Base-by-base conservation (phyloP, 2,888 invertebrate species). In the Orthosia gracilis region DNA sequence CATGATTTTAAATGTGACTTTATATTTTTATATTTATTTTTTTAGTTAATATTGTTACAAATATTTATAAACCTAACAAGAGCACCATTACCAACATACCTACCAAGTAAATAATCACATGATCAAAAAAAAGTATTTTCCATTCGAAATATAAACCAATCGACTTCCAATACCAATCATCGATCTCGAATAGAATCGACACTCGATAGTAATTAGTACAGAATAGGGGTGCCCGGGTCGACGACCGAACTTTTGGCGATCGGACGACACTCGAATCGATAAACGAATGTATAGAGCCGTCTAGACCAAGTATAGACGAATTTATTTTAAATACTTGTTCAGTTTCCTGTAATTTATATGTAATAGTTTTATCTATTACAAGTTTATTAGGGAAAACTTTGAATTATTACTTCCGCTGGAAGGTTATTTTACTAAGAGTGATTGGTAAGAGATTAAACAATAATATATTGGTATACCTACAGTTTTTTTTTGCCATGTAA, bases 141-240 rank as follows among this genome's bases (percentile, higher is more conserved):
- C 11, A 23, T 17, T n/a, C 15, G 61, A 54, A 66, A 61, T 47
- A 62, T 54, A 54, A 57, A 45, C 5, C 18, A 55, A 70, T 70
- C n/a, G 67, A 57, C 12, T 67, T 61, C 18, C 40, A 80, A 71
- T 26, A 71, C n/a, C 52, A 69, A 73, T 72, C 9, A 50, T 13
- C n/a, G 31, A 55, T 73, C 49, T 54, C 69, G 57, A 69, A 82
- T 76, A 73, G 72, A 69, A 67, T 62, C 26, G 73, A 81, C 54
- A 54, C 61, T 63, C 65, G 52, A 70, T 68, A 70, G 67, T 76
- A 85, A 87, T 88, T 85, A 82, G 66, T 82, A 54, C 90, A 88
- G 93, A 93, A 93, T 94, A 93, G 90, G 93, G 91, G 87, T 89
- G 87, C 72, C 21, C 66, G 86, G 94, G 89, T 94, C 93, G 89